These are phyloP conservation scores for Hyles vespertilio DNA, from an alignment of 1,140 invertebrate species.

Conservation along the genomic window DNA sequence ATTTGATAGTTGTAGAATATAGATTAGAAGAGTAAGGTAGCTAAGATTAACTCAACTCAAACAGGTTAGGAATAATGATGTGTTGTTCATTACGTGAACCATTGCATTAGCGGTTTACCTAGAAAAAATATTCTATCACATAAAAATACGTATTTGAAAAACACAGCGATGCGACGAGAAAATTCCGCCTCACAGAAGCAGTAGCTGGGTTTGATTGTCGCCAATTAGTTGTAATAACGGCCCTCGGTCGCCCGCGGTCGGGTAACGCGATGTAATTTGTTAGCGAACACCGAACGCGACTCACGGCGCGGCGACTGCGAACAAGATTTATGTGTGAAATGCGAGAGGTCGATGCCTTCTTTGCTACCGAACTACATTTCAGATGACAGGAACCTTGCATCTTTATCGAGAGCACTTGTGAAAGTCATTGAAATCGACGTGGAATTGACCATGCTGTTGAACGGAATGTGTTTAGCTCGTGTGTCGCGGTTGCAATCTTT, in stretches of 20 bases:
- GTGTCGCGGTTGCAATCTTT: no score
- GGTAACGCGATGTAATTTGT: slow-evolving; percentile 51
- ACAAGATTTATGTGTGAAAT: slow-evolving; percentile 49
- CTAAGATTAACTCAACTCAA: no score
- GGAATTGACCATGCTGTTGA: no score
- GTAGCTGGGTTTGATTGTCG: slow-evolving; percentile 51
- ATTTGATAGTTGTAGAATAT: no score
- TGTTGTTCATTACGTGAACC: no score
- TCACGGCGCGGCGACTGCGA: slow-evolving; percentile 26
- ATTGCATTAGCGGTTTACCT: no score
- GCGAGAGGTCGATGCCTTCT: slow-evolving; percentile 42
- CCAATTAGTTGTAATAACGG: slow-evolving; percentile 69
- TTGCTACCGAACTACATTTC: slow-evolving; percentile 19
- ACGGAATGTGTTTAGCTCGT: no score
- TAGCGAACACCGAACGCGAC: slow-evolving; percentile 34
- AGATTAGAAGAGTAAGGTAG: no score
- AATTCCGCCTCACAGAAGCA: slow-evolving; percentile 36
- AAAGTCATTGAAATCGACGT: no score
- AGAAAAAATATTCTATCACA: no score
- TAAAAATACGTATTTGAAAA: slow-evolving; percentile 20
- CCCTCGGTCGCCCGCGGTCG: slow-evolving; percentile 33
- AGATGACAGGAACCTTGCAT: not conserved
- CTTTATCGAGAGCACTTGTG: no score
- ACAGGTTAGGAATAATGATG: no score
- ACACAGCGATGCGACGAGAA: slow-evolving; percentile 30